Evolutionary conservation across 2,797 vertebrate species (phyloP), one percentile per base, ranked within the genome.

Genomic region (Acanthornis magna): DNA sequence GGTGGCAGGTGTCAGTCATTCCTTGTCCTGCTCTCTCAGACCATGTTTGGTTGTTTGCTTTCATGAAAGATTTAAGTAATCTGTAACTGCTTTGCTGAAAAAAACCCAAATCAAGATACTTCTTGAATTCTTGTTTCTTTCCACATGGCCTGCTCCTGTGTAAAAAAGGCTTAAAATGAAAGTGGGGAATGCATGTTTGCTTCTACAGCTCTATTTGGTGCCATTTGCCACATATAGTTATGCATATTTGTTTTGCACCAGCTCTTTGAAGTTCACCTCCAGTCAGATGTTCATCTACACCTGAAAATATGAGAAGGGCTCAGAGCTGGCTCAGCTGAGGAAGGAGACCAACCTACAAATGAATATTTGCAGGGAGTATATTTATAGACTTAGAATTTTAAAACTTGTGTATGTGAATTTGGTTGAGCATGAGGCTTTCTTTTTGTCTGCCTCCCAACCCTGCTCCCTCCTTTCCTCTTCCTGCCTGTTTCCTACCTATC

Each of bases 181-280:
- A 10, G 19, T 48, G 21, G 8, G 7, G 54, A 83, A 68, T 18
- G 21, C 18, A n/a, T 9, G 8, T 72, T 76, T 85, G 51, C 7
- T 89, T 78, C 76, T 84, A 71, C 42, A 62, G 14, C 36, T 79
- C 34, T 32, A 1, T 89, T 40, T 85, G 62, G 71, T 27, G 81
- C 5, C 30, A 70, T 84, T 72, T 61, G 77, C n/a, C 38, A 72
- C 50, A 58, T 93, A 36, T 51, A 94, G 79, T 82, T 73, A 70
- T 42, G 68, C 32, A 26, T 26, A 58, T 13, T 90, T 67, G 85
- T 86, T 93, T 96, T 89, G 70, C 51, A 60, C 55, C 38, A 94
- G 51, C 48, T 88, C 67, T 61, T 92, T 96, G 48, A 38, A 57
- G 40, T 65, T 96, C 48, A 84, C 30, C 16, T 91, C 86, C 73